Conservation (phyloP, 2,888 invertebrate species). For the Darwinula stevensoni region DNA sequence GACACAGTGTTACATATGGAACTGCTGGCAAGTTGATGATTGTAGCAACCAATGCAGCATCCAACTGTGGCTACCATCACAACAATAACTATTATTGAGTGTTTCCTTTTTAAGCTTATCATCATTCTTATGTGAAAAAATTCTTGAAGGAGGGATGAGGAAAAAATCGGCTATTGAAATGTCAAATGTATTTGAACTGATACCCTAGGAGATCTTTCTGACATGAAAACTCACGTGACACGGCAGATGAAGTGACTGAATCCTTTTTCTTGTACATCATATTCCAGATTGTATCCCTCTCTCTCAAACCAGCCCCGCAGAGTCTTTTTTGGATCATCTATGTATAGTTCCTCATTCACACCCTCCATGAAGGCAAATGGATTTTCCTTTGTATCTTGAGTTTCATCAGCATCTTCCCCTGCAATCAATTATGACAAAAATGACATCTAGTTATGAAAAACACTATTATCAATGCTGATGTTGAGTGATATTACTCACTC, state of each 20-base stretch:
- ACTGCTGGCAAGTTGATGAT: too few relatives aligned
- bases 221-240: conserved; percentile 14
- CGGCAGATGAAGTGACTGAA: conserved; percentile 58
- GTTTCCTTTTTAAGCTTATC: too few relatives aligned
- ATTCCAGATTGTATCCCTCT: conserved; percentile 59
- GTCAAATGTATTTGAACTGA: background rate
- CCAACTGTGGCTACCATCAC: too few relatives aligned
- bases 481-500: conserved; percentile 29
- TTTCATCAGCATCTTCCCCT: conserved; percentile 42
- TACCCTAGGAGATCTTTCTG: background rate
- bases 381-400: conserved; percentile 45
- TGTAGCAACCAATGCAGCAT: too few relatives aligned
- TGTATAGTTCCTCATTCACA: conserved; percentile 57
- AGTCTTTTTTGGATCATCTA: conserved; percentile 85
- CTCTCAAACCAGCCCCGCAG: conserved; percentile 77
- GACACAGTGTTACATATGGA: too few relatives aligned
- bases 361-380: conserved; percentile 36
- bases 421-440: conserved; percentile 1
- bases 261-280: conserved; percentile 57
- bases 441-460: background rate
- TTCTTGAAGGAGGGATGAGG: too few relatives aligned
- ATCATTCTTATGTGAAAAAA: too few relatives aligned
- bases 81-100: too few relatives aligned
- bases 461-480: background rate
- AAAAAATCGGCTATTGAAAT: too few relatives aligned